These are phyloP conservation scores for Nycteola revayana DNA, from an alignment of 2,888 invertebrate species.

Conservation along the genomic window DNA sequence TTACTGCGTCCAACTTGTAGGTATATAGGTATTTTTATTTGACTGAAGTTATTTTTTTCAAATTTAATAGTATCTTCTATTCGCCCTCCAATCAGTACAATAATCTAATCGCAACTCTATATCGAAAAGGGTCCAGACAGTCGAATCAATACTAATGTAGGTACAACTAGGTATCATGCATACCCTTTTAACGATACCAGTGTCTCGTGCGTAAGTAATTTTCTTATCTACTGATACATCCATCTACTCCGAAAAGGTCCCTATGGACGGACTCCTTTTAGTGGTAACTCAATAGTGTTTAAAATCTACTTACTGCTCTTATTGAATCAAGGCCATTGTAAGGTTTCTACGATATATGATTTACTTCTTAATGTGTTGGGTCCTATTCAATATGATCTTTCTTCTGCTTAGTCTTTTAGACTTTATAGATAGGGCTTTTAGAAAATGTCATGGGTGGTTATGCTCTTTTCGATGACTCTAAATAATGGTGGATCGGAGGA, in stretches of 20 bases:
- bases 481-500: too few relatives aligned
- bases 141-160: not conserved
- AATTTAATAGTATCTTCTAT: too few relatives aligned
- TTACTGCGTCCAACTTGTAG: too few relatives aligned
- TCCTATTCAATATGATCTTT: too few relatives aligned
- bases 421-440: constrained; percentile 13
- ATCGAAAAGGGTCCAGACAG: too few relatives aligned
- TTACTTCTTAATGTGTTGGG: constrained; percentile 15
- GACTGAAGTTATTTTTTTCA: too few relatives aligned
- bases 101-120: too few relatives aligned
- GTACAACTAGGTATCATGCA: not conserved
- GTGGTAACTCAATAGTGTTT: constrained; percentile 60
- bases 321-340: constrained; percentile 54
- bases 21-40: too few relatives aligned
- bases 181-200: constrained; percentile 8
- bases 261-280: constrained; percentile 45
- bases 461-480: too few relatives aligned
- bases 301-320: constrained; percentile 58
- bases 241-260: constrained; percentile 20
- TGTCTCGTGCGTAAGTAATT: constrained; percentile 24
- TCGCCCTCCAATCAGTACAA: too few relatives aligned
- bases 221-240: constrained; percentile 10
- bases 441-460: constrained; percentile 17
- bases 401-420: too few relatives aligned
- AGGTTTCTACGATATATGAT: constrained; percentile 22